Percentiles rank a stretch among this genome's conserved stretches.
These are phyloP conservation scores for Hedya salicella DNA, from an alignment of 2,888 invertebrate genomes.

Conservation along the genomic window DNA sequence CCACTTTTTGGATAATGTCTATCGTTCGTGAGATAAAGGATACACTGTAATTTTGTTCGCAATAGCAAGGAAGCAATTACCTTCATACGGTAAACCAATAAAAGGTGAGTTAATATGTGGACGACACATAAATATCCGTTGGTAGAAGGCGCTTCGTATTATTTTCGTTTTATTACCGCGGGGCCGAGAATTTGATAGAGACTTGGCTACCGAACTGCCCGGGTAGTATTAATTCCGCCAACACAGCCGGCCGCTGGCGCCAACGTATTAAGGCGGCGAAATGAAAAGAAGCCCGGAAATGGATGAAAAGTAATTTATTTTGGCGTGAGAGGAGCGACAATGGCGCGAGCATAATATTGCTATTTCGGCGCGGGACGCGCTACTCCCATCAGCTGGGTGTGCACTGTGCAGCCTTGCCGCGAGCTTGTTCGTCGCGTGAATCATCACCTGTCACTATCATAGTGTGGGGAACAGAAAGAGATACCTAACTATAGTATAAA, in stretches of 20 bases:
- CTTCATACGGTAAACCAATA: conserved; percentile 60
- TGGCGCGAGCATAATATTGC: conserved; percentile 49
- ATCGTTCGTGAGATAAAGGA: conserved; percentile 13
- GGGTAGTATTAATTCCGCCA: conserved; percentile 72
- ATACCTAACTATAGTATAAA: too few relatives aligned
- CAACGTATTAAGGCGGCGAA: conserved; percentile 73
- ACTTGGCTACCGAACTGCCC: conserved; percentile 73
- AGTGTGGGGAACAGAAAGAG: too few relatives aligned
- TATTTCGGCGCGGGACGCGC: conserved; percentile 44
- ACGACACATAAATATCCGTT: conserved; percentile 69
- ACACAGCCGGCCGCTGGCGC: conserved; percentile 68
- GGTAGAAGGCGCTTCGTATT: conserved; percentile 67
- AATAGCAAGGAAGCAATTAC: conserved; percentile 42
- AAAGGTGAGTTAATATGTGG: conserved; percentile 68
- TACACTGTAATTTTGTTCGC: conserved; percentile 28
- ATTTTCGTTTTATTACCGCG: conserved; percentile 77
- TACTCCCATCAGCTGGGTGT: conserved; percentile 23
- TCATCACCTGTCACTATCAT: too few relatives aligned
- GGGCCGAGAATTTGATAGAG: conserved; percentile 75
- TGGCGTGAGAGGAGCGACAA: conserved; percentile 62
- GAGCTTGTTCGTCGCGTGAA: too few relatives aligned
- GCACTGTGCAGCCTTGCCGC: too few relatives aligned
- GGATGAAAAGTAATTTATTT: conserved; percentile 76
- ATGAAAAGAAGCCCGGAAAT: conserved; percentile 76
- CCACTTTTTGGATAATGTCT: not conserved